These are phyloP conservation scores for Bombus waltoni DNA, from an alignment of 1,140 invertebrate genomes.

Conservation along the genomic window DNA sequence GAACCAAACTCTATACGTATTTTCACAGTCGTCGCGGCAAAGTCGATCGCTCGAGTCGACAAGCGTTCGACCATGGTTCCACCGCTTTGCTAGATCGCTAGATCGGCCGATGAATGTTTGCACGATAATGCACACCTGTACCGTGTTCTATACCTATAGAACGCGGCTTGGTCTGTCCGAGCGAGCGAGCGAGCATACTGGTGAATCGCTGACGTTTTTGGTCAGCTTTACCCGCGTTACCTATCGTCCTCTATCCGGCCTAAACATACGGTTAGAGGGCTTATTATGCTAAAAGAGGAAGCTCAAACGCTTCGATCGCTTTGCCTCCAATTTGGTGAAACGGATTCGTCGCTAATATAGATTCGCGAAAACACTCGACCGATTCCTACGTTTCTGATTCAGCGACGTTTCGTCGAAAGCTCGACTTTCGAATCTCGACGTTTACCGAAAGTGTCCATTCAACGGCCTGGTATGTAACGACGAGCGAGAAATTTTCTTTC, in stretches of 20 bases:
- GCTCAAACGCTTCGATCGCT: not conserved
- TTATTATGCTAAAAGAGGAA: slow-evolving; percentile 21
- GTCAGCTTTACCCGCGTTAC: not conserved
- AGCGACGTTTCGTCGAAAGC: too few relatives aligned
- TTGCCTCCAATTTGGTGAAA: not conserved
- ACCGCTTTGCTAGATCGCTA: slow-evolving; percentile 31
- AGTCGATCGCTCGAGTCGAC: slow-evolving; percentile 18
- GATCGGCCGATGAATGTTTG: slow-evolving; percentile 18
- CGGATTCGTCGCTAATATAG: too few relatives aligned
- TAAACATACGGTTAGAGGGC: slow-evolving; percentile 38
- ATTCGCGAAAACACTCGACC: too few relatives aligned
- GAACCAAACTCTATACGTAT: not conserved
- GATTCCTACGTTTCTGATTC: too few relatives aligned
- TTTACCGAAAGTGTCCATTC: too few relatives aligned
- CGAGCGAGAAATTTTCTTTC: too few relatives aligned
- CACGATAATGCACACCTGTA: not conserved
- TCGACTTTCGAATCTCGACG: too few relatives aligned
- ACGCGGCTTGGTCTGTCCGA: slow-evolving; percentile 7
- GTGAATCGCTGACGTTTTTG: slow-evolving; percentile 44
- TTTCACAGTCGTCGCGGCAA: not conserved
- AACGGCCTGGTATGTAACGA: too few relatives aligned
- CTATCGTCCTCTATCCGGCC: slow-evolving; percentile 19
- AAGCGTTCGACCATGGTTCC: slow-evolving; percentile 14
- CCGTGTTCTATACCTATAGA: not conserved
- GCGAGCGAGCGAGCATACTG: not conserved